phyloP scores from a whole-genome alignment of 2,113 vertebrate species.

The Catharus bicknelli region DNA sequence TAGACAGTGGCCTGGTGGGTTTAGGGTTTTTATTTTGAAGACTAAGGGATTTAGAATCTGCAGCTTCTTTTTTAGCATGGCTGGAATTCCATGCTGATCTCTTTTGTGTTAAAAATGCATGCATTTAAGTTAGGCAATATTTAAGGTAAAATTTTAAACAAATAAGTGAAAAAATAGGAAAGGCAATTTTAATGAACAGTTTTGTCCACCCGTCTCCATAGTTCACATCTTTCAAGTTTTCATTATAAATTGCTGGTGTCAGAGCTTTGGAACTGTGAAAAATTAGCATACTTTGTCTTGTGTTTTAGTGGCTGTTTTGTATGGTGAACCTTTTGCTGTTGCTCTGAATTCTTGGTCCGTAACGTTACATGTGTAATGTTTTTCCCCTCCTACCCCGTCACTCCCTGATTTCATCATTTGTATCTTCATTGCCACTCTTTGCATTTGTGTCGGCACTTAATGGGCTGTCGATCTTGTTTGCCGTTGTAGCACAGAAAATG shows the following conservation, averaged over 20 bases:
- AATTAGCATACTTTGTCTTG: not conserved
- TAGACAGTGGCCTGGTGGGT: not conserved
- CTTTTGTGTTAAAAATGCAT: not conserved
- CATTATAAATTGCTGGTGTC: not conserved
- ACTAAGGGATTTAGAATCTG: not conserved
- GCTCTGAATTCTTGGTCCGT: not conserved
- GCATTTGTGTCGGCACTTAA: not conserved
- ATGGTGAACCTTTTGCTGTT: not conserved
- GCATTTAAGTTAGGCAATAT: not conserved
- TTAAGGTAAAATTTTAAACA: not conserved
- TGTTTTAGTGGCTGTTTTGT: not conserved
- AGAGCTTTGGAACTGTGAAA: not conserved
- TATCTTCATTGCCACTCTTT: not conserved
- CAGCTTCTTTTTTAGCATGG: not conserved
- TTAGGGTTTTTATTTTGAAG: not conserved
- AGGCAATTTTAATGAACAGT: not conserved
- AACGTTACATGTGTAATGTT: not conserved
- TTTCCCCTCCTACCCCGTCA: rapidly evolving
- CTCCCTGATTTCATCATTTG: not conserved
- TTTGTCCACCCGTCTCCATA: not conserved
- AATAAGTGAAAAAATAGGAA: not conserved
- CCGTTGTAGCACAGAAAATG: not conserved
- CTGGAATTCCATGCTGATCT: not conserved
- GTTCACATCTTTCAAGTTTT: not conserved
- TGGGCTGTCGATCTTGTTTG: not conserved